Conservation (phyloP, 2,797 vertebrate species). For the Hipposideros larvatus region DNA sequence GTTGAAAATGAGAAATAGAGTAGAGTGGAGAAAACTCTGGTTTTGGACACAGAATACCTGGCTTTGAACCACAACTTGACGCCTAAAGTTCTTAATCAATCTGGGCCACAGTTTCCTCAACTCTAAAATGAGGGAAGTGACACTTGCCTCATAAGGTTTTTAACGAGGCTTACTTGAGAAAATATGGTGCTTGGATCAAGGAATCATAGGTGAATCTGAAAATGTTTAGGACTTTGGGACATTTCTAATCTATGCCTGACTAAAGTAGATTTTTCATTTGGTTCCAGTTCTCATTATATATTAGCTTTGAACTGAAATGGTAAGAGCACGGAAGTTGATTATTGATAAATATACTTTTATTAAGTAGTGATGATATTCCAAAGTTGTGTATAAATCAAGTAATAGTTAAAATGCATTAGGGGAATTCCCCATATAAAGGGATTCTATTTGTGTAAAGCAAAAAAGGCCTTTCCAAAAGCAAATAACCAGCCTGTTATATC, state of each 20-base stretch:
- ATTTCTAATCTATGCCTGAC: background rate
- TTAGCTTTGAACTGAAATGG: slow-evolving; percentile 46
- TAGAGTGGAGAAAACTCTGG: background rate
- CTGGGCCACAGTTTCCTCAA: background rate
- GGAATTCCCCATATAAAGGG: slow-evolving; percentile 10
- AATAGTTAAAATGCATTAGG: slow-evolving; percentile 18
- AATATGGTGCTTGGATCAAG: background rate
- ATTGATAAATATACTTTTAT: background rate
- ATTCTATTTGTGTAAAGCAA: slow-evolving; percentile 6
- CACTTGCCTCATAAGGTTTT: background rate
- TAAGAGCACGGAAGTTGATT: background rate
- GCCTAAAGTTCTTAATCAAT: background rate
- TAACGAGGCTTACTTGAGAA: background rate
- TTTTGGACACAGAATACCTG: background rate
- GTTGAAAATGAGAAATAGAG: background rate
- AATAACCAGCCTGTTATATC: background rate
- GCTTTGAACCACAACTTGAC: background rate
- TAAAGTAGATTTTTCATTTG: background rate
- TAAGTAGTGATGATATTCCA: background rate
- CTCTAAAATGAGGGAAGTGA: background rate
- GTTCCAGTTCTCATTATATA: background rate
- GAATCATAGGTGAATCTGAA: background rate
- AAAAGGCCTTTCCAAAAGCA: slow-evolving; percentile 22
- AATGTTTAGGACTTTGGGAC: background rate
- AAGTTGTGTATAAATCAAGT: background rate